A percentile compares a stretch with the other conserved stretches of the same genome.
These are phyloP conservation scores for Drosophila leonis DNA, from an alignment of 2,888 invertebrate species.

Conservation along the genomic window DNA sequence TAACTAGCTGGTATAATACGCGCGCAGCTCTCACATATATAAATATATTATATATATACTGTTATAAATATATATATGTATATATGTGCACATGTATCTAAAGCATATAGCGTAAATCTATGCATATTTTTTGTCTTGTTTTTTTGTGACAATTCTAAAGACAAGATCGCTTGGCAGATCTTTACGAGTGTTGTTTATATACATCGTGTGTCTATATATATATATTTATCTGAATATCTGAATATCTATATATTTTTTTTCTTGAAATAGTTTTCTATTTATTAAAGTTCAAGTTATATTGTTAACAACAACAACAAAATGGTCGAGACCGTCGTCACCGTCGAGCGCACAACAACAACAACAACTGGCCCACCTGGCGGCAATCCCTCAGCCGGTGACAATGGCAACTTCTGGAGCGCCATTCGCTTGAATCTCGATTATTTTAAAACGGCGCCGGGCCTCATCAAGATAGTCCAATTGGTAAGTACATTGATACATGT, in stretches of 20 bases:
- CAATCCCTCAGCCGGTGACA: conserved; percentile 75
- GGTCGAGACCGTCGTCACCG: conserved; percentile 93
- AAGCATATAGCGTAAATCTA: conserved; percentile 23
- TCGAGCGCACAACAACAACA: conserved; percentile 89
- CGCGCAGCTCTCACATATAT: conserved; percentile 32
- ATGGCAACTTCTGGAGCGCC: conserved; percentile 87
- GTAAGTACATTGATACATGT: conserved; percentile 87
- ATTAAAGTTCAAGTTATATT: conserved; percentile 14
- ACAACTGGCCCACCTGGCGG: conserved; percentile 82
- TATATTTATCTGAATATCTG: conserved; percentile 18
- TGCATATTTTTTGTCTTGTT: conserved; percentile 43
- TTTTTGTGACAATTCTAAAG: conserved; percentile 55
- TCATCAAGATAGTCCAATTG: conserved; percentile 92
- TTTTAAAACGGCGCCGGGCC: conserved; percentile 92
- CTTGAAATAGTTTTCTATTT: conserved; percentile 53
- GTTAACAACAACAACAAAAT: conserved; percentile 87
- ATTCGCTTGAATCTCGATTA: conserved; percentile 92
- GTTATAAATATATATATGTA: not conserved
- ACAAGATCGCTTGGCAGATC: conserved; percentile 16
- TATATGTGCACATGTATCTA: conserved; percentile 30
- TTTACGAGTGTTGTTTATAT: conserved; percentile 40
- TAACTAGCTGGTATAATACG: conserved; percentile 40
- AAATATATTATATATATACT: conserved; percentile 22
- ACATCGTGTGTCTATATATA: not conserved
- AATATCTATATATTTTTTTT: conserved; percentile 24